Evolutionary conservation across 2,113 vertebrate species (phyloP).

Genomic region (Dicaeum eximium): DNA sequence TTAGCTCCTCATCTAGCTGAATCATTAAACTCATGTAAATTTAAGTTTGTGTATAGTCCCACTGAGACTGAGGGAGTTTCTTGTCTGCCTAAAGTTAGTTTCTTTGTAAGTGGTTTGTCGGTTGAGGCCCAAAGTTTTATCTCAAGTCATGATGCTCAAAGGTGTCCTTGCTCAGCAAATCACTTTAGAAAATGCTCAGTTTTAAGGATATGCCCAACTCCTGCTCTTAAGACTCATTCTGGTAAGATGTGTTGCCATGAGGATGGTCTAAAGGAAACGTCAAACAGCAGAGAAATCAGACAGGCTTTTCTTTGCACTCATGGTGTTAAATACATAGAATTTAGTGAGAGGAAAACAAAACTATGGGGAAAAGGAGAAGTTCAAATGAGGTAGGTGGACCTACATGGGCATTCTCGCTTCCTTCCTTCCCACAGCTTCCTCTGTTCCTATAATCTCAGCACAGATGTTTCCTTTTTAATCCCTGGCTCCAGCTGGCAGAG

Average conservation of each 20-base stretch:
- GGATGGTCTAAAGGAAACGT: slow-evolving; percentile 7
- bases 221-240: neutral
- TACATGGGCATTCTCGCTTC: slow-evolving; percentile 45
- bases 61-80: neutral
- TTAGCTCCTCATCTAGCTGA: neutral
- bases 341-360: slow-evolving; percentile 15
- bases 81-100: neutral
- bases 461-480: slow-evolving; percentile 78
- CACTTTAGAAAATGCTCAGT: neutral
- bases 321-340: neutral
- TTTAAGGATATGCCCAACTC: neutral
- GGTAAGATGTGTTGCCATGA: neutral
- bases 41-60: neutral
- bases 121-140: neutral
- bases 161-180: neutral
- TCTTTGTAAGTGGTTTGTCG: neutral
- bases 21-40: neutral
- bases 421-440: slow-evolving; percentile 70
- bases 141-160: neutral
- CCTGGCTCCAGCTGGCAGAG: slow-evolving; percentile 60
- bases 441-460: slow-evolving; percentile 66
- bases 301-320: neutral
- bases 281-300: neutral
- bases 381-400: slow-evolving; percentile 39
- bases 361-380: neutral